phyloP scores from a whole-genome alignment of 2,888 invertebrate genomes.

The Microchrysa polita region DNA sequence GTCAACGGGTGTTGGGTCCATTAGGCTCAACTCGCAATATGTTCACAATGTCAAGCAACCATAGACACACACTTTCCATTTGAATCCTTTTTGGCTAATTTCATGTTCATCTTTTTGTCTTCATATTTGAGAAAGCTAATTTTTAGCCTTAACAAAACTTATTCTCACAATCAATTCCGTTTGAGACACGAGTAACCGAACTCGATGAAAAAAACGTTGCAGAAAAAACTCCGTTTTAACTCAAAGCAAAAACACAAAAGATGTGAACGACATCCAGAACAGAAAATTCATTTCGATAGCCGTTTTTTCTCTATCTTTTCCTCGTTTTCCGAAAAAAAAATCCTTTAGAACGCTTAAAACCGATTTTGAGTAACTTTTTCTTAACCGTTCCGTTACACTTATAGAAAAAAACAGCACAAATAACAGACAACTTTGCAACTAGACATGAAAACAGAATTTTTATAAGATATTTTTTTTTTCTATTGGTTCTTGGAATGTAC shows the following conservation, averaged over 20 bases:
- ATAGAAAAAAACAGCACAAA: too few species aligned
- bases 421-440: neutral
- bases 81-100: neutral
- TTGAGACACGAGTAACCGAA: too few species aligned
- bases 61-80: neutral
- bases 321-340: neutral
- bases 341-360: neutral
- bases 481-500: conserved; percentile 49
- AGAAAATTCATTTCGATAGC: conserved; percentile 11
- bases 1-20: conserved; percentile 32
- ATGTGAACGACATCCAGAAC: neutral
- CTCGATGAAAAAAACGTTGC: neutral
- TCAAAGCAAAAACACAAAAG: neutral
- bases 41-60: neutral
- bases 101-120: conserved; percentile 5
- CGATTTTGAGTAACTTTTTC: conserved; percentile 27
- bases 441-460: conserved; percentile 19
- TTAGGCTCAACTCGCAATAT: conserved; percentile 22
- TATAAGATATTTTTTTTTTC: conserved; percentile 44
- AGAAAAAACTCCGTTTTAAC: conserved; percentile 10
- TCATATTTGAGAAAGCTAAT: neutral
- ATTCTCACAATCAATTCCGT: too few species aligned
- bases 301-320: conserved; percentile 21
- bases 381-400: too few species aligned
- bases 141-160: neutral